These are phyloP conservation scores for Thyatira batis DNA, from an alignment of 2,888 invertebrate species.

Conservation along the genomic window DNA sequence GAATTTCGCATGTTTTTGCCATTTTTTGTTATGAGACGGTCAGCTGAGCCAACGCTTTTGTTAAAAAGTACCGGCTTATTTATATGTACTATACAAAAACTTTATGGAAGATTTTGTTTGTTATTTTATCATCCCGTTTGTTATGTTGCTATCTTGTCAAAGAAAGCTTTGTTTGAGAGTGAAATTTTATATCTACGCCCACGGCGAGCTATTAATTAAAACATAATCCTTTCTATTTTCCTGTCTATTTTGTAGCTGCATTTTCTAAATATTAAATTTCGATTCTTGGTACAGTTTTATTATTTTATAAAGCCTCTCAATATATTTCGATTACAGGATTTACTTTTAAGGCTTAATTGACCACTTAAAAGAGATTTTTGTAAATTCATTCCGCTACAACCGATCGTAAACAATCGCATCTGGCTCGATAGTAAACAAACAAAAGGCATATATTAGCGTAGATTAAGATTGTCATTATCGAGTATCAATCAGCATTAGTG, in stretches of 20 bases:
- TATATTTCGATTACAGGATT: background rate
- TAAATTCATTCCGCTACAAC: too few species aligned
- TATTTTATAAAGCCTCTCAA: slow-evolving; percentile 32
- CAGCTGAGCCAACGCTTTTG: slow-evolving; percentile 53
- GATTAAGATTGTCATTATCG: slow-evolving; percentile 47
- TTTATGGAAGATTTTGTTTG: slow-evolving; percentile 26
- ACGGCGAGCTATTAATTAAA: slow-evolving; percentile 35
- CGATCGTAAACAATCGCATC: background rate
- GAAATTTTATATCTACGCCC: slow-evolving; percentile 30
- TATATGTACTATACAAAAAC: slow-evolving; percentile 5
- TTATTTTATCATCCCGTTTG: slow-evolving; percentile 16
- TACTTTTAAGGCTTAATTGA: background rate
- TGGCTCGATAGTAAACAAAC: background rate
- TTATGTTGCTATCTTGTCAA: slow-evolving; percentile 7
- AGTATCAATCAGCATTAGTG: slow-evolving; percentile 68
- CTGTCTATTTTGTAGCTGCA: background rate
- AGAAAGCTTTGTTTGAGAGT: slow-evolving; percentile 14
- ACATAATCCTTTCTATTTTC: slow-evolving; percentile 15
- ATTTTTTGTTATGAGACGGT: slow-evolving; percentile 63
- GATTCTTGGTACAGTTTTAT: slow-evolving; percentile 13
- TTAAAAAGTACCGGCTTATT: slow-evolving; percentile 3
- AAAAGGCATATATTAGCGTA: slow-evolving; percentile 12
- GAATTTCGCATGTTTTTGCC: slow-evolving; percentile 58
- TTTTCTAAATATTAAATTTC: slow-evolving; percentile 7
- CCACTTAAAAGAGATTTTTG: too few species aligned